These are phyloP conservation scores for Diaphora mendica DNA, from an alignment of 2,888 invertebrate species.

Conservation along the genomic window DNA sequence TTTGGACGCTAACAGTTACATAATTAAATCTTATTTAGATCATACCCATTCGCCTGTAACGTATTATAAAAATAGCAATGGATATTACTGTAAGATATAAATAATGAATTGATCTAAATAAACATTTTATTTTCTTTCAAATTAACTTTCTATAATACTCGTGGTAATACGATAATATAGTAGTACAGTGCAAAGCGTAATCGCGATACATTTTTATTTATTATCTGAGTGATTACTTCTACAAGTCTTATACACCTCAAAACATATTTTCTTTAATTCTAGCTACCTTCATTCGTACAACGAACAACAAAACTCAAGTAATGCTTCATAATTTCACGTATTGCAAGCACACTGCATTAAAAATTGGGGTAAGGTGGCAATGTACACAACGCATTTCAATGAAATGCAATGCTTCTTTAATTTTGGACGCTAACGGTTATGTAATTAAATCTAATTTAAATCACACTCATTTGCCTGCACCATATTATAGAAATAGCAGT, in stretches of 20 bases:
- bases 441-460: conserved; percentile 3
- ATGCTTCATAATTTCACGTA: conserved; percentile 8
- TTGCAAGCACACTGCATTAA: conserved; percentile 13
- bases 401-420: conserved; percentile 19
- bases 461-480: conserved; percentile 17
- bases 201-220: not conserved
- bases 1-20: not conserved
- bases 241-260: not conserved
- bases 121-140: not conserved
- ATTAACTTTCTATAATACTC: not conserved
- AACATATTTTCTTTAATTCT: conserved; percentile 9
- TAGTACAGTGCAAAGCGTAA: too few species aligned
- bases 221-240: not conserved
- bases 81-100: not conserved
- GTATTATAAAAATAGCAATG: conserved; percentile 4
- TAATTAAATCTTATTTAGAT: not conserved
- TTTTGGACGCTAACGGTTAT: not conserved
- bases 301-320: conserved; percentile 9
- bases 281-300: conserved; percentile 13
- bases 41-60: conserved; percentile 18
- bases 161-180: too few species aligned
- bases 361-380: conserved; percentile 14
- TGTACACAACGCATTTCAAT: conserved; percentile 10
- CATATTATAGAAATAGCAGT: not conserved
- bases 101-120: not conserved